Evolutionary conservation across 2,888 invertebrate species (phyloP), one percentile per base, ranked within the genome.

Genomic region (Thereva nobilitata): DNA sequence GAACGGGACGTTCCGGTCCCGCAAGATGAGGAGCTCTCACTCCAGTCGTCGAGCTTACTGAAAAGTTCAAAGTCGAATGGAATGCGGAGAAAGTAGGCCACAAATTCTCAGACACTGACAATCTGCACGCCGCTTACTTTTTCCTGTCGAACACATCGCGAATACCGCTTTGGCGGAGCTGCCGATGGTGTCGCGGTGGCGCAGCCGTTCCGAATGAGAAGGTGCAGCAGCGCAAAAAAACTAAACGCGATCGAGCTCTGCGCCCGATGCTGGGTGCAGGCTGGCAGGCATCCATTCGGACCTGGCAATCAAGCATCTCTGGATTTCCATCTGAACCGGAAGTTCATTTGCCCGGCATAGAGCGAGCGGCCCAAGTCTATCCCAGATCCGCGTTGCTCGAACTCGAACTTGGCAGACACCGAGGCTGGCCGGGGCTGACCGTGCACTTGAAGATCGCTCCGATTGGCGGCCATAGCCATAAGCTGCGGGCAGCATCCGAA

Each of bases 81-180:
- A 79, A 79, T 79, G 79, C 73, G 76, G 79, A 77, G 79, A 79
- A 79, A 79, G 79, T 79, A 79, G 79, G 79, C 76, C 75, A 74
- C 72, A 73, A 74, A 75, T 75, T 75, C 75, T 75, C 75, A 75
- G 75, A 74, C 75, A 74, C 72, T 72, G 71, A 47, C 69, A 72
- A 70, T 69, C 70, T 44, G 41, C 44, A 23, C 47, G 47, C 71
- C 70, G 71, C 71, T 69, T 71, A 70, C 71, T 72, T 70, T 71
- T 70, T 71, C 72, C 71, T 55, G 68, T 71, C 68, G 68, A 71
- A 71, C 68, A 23, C 23, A 68, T 70, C 61, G 63, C 66, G 67
- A 65, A 67, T 70, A 69, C 49, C 40, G 45, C 40, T 67, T 61
- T 59, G 63, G 44, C 68, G 64, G 53, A 35, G 64, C 59, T 52